These are phyloP conservation scores for Gobiocypris rarus DNA, from an alignment of 2,113 vertebrate genomes.

Conservation along the genomic window DNA sequence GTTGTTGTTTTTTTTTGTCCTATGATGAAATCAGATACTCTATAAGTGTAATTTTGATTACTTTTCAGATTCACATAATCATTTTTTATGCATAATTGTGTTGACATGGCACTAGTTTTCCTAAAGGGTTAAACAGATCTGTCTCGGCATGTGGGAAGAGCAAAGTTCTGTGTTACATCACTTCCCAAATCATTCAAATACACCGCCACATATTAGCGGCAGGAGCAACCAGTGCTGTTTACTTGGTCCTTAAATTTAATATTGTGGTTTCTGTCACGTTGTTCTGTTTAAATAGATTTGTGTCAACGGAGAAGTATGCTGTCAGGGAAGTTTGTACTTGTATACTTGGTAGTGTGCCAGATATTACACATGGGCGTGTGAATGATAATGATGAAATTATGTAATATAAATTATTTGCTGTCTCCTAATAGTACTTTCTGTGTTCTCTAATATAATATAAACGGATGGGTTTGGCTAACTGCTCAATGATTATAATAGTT, in stretches of 20 bases:
- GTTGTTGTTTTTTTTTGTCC: neutral
- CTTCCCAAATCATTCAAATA: neutral
- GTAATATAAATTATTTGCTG: neutral
- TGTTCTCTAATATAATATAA: neutral
- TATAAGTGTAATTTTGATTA: neutral
- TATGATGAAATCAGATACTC: neutral
- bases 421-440: neutral
- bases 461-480: too few relatives aligned
- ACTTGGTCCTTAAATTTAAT: neutral
- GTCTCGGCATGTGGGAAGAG: neutral
- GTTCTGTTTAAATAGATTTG: neutral
- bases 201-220: neutral
- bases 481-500: too few relatives aligned
- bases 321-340: neutral
- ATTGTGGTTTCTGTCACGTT: neutral
- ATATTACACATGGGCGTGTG: neutral
- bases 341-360: neutral
- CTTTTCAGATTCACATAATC: neutral
- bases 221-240: neutral
- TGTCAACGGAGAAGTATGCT: neutral
- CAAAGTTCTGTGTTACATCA: slow-evolving; percentile 36
- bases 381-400: neutral
- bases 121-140: slow-evolving; percentile 28
- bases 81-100: neutral
- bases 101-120: neutral